Evolutionary conservation across 2,113 vertebrate species (phyloP).

Genomic region (Eclectus roratus): DNA sequence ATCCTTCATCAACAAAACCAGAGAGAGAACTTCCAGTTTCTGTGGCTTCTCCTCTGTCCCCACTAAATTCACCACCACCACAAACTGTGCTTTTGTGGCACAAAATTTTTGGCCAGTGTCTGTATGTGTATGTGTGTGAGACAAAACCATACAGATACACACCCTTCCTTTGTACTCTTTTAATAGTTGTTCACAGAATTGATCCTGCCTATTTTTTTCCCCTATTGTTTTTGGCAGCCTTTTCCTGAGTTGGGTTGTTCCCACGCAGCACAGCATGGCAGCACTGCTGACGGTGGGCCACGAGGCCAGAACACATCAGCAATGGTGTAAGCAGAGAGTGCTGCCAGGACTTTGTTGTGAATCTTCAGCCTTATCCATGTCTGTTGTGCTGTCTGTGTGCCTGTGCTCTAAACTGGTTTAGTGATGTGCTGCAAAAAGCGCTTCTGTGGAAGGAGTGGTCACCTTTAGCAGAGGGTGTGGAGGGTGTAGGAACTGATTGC

Average conservation of each 20-base stretch:
- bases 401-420: not conserved
- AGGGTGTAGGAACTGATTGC: not conserved
- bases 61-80: not conserved
- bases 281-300: not conserved
- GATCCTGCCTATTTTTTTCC: not conserved
- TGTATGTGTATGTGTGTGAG: not conserved
- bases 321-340: not conserved
- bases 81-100: not conserved
- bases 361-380: not conserved
- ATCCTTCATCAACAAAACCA: not conserved
- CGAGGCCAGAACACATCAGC: not conserved
- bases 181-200: not conserved
- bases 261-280: not conserved
- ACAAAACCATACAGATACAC: not conserved
- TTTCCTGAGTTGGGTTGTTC: not conserved
- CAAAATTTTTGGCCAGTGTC: not conserved
- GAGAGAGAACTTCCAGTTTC: not conserved
- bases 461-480: not conserved
- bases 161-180: not conserved
- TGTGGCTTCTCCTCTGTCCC: not conserved
- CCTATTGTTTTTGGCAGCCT: not conserved
- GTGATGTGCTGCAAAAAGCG: not conserved
- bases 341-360: not conserved
- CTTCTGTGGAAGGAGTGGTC: not conserved
- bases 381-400: not conserved